Percentiles rank a stretch among this genome's conserved stretches.
These are phyloP conservation scores for Rissa tridactyla DNA, from an alignment of 2,113 vertebrate genomes.

Conservation along the genomic window DNA sequence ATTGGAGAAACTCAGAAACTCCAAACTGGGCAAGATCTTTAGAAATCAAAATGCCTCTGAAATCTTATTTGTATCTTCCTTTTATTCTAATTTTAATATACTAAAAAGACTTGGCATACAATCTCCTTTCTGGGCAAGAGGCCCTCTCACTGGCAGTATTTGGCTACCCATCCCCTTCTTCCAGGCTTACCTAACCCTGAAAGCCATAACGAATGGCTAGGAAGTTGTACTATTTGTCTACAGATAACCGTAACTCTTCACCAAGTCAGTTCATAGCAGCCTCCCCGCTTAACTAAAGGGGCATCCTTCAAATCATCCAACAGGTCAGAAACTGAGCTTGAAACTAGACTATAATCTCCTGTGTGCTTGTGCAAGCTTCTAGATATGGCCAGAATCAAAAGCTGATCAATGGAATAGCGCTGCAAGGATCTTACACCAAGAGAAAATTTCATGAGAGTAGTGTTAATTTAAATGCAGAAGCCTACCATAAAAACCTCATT, in stretches of 20 bases:
- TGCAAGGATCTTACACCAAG: not conserved
- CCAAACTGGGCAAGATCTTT: not conserved
- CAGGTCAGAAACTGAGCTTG: not conserved
- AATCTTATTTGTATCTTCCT: not conserved
- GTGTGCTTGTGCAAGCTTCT: not conserved
- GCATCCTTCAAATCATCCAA: not conserved
- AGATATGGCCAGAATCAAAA: not conserved
- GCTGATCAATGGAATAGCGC: not conserved
- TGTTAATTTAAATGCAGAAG: not conserved
- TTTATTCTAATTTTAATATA: not conserved
- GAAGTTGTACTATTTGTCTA: not conserved
- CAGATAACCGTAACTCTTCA: not conserved
- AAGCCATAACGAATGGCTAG: not conserved
- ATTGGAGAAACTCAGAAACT: not conserved
- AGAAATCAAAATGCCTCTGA: not conserved
- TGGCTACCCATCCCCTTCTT: no score
- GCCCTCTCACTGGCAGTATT: not conserved
- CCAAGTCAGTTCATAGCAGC: not conserved
- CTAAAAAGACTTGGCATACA: not conserved
- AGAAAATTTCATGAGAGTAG: not conserved
- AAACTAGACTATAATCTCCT: not conserved
- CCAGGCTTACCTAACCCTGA: not conserved
- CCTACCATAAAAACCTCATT: not conserved
- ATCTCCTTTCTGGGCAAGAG: not conserved
- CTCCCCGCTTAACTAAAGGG: not conserved